A percentile compares a stretch with the other conserved stretches of the same genome.
These are phyloP conservation scores for Theristicus caerulescens DNA, from an alignment of 2,113 vertebrate genomes.

Conservation along the genomic window DNA sequence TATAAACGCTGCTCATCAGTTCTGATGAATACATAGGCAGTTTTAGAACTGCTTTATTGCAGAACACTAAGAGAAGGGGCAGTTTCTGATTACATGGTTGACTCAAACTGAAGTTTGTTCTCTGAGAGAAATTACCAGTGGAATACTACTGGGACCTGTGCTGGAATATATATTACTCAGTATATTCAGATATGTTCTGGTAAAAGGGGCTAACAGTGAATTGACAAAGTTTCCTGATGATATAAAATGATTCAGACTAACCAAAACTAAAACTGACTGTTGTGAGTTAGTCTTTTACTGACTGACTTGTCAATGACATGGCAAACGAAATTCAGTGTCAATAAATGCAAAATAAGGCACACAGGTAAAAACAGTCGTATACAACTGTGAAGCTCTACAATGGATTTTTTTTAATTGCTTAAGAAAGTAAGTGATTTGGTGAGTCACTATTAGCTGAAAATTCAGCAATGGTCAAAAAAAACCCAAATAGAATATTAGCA, in stretches of 20 bases:
- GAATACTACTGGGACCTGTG: background rate
- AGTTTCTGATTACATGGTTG: background rate
- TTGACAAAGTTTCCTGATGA: background rate
- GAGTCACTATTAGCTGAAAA: background rate
- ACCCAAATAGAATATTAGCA: background rate
- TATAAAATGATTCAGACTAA: background rate
- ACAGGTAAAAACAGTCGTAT: background rate
- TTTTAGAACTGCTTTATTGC: background rate
- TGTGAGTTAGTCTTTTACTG: background rate
- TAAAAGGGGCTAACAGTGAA: background rate
- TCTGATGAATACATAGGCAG: background rate
- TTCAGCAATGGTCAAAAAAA: background rate
- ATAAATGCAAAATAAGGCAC: background rate
- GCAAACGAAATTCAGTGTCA: background rate
- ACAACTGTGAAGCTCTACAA: background rate
- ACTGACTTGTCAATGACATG: background rate
- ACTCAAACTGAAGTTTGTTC: background rate
- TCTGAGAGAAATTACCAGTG: background rate
- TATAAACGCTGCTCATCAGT: background rate
- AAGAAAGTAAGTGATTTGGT: background rate
- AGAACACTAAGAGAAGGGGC: background rate
- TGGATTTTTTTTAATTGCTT: background rate
- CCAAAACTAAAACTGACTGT: background rate
- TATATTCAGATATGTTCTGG: background rate
- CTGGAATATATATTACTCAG: background rate